These are phyloP conservation scores for Oreochromis aureus DNA, from an alignment of 2,113 vertebrate species.

Conservation along the genomic window DNA sequence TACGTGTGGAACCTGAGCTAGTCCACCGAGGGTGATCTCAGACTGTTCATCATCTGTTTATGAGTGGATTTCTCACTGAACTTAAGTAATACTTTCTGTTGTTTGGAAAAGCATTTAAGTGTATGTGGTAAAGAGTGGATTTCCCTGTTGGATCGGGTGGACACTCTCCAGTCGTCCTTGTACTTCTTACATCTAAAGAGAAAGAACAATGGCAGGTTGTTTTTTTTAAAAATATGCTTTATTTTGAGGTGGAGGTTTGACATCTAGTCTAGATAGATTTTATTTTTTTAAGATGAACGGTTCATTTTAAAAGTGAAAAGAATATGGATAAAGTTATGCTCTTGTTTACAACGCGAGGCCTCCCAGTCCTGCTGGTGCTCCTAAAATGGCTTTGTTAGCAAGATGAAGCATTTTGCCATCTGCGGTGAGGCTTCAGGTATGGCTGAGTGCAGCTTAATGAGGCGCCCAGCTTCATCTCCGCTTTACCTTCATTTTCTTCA, in stretches of 20 bases:
- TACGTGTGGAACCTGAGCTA: accelerated
- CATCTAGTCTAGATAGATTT: neutral
- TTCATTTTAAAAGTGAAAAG: neutral
- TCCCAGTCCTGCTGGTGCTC: neutral
- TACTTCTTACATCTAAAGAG: neutral
- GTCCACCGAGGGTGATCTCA: neutral
- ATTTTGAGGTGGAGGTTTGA: accelerated
- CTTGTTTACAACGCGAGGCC: neutral
- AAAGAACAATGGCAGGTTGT: neutral
- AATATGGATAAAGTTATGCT: neutral
- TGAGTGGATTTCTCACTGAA: neutral
- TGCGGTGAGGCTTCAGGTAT: neutral
- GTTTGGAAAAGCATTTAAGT: accelerated
- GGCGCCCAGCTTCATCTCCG: neutral
- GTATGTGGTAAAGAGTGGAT: neutral
- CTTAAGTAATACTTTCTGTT: accelerated
- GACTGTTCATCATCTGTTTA: neutral
- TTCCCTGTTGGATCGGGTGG: accelerated
- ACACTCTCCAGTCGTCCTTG: accelerated
- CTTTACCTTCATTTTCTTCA: neutral
- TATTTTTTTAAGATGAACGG: neutral
- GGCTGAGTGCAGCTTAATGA: constrained; percentile 15
- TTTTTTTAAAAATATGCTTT: accelerated
- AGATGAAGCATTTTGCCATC: neutral
- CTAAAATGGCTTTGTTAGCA: neutral